Evolutionary conservation across 2,797 vertebrate genomes (phyloP).

Genomic region (Dendrocincla fuliginosa): DNA sequence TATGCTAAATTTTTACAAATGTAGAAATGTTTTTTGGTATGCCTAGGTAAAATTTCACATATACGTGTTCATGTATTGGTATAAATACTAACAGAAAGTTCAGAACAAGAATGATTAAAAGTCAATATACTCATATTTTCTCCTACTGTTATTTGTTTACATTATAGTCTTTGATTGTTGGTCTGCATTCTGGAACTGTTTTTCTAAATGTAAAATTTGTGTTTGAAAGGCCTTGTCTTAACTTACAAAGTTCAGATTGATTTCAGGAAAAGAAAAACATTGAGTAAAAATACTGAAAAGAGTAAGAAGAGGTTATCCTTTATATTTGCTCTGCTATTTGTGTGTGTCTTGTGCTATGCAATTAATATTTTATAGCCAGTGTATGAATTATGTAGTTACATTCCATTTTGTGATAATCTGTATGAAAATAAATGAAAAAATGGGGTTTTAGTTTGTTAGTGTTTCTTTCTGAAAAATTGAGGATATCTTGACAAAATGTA

Average conservation of each 20-base stretch:
- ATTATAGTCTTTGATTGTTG: neutral
- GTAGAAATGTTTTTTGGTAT: neutral
- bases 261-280: neutral
- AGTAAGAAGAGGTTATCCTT: neutral
- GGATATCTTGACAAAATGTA: neutral
- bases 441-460: neutral
- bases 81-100: neutral
- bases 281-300: neutral
- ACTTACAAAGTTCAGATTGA: neutral
- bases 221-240: neutral
- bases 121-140: neutral
- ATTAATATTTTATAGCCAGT: neutral
- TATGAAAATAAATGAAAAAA: neutral
- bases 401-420: neutral
- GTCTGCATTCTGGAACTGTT: neutral
- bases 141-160: neutral
- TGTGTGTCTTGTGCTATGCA: neutral
- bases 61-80: neutral
- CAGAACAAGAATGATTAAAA: neutral
- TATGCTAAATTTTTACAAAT: neutral
- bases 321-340: neutral
- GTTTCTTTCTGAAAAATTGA: neutral
- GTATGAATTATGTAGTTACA: neutral
- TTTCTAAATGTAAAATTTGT: neutral
- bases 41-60: neutral